Percentiles rank a stretch among this genome's conserved stretches.
These are phyloP conservation scores for Lochmaea crataegi DNA, from an alignment of 2,888 invertebrate genomes.

Conservation along the genomic window DNA sequence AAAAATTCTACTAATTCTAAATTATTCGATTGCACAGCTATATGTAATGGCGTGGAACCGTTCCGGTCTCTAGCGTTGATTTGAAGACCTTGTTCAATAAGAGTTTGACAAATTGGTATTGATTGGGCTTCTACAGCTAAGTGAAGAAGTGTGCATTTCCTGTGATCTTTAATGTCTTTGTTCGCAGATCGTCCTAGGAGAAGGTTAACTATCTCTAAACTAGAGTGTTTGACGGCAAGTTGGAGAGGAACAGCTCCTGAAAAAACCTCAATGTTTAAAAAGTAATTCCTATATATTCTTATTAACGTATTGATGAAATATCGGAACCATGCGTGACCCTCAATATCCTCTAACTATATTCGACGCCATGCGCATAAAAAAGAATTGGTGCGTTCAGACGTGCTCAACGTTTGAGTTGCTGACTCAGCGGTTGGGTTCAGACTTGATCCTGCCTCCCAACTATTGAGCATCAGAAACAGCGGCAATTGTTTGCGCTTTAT, in stretches of 20 bases:
- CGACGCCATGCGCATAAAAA: no score
- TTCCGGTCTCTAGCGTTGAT: constrained; percentile 44
- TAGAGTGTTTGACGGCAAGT: constrained; percentile 40
- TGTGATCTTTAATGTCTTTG: constrained; percentile 36
- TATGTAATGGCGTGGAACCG: constrained; percentile 50
- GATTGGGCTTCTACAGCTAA: constrained; percentile 41
- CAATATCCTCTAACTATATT: no score
- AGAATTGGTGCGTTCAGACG: no score
- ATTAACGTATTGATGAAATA: no score
- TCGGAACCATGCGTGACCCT: no score
- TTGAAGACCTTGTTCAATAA: constrained; percentile 42
- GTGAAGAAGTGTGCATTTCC: constrained; percentile 46
- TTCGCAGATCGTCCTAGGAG: constrained; percentile 39
- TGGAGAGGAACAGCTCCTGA: constrained; percentile 42
- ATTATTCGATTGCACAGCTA: constrained; percentile 46
- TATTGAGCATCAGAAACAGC: no score
- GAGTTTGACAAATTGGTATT: constrained; percentile 37
- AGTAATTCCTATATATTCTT: no score
- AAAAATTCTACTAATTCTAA: constrained; percentile 43
- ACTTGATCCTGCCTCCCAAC: no score
- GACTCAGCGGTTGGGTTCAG: no score
- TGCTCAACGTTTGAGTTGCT: no score
- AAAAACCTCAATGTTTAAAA: constrained; percentile 1
- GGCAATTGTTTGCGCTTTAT: no score
- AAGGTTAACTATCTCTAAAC: constrained; percentile 34